Base-by-base conservation (phyloP, 2,888 invertebrate genomes). In the Folsomia manolachei region DNA sequence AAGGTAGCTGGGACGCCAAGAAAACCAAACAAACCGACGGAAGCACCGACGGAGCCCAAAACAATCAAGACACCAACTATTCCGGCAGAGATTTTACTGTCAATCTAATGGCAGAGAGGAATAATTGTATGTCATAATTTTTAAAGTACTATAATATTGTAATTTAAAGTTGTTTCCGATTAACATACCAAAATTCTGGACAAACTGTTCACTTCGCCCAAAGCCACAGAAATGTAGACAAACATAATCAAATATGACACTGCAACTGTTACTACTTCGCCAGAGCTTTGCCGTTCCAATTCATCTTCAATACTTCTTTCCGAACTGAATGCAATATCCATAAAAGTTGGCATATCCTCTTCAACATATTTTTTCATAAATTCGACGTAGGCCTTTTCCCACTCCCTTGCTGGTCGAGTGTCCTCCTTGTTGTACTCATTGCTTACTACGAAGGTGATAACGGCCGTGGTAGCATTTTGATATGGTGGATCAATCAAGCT, bases 71-170 rank as follows among this genome's bases (percentile, higher is more conserved):
- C 97, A 27, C 98, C 98, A 77, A 93, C 93, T 74, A 99, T 86
- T 1, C 97, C 98, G n/a, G 99, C 87, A 0, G 95, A 92, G 69
- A 98, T 90, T 87, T 99, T 97, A 80, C 95, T 94, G 83, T 97
- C 96, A 75, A 97, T 90, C 84, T 97, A 85, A 11, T 65, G 26
- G 18, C 26, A 2, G 25, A 62, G 24, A n/a, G n/a, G n/a, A n/a
- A n/a, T 64, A n/a, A 61, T 61, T n/a, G 23, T 9, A 4, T 27
- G 25, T 63, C 4, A 21, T 24, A 61, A n/a, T 11, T 9, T 9
- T 63, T 18, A 63, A 25, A 63, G n/a, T 25, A 21, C 18, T 23
- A n/a, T 63, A 25, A 9, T 23, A 23, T 14, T 61, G 61, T 19
- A 61, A 19, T 7, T n/a, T 19, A 19, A 27, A 65, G 23, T 51